Conservation (phyloP, 1,140 invertebrate genomes). For the Steinernema feltiae region DNA sequence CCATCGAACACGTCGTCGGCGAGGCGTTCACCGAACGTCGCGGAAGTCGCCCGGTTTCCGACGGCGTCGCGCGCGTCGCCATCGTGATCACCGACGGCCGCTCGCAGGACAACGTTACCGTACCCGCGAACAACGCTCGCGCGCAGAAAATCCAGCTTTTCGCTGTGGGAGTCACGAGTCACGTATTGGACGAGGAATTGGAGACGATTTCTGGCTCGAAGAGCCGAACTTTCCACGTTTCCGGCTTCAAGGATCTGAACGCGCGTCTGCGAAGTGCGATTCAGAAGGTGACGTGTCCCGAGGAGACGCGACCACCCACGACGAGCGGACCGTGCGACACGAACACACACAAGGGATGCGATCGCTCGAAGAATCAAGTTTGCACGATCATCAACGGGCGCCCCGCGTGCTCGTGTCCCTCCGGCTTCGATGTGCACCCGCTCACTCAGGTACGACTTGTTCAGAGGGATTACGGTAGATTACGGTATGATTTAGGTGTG, state of each 20-base stretch:
- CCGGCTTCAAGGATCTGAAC: slow-evolving; percentile 57
- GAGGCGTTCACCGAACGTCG: slow-evolving; percentile 52
- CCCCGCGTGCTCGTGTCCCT: slow-evolving; percentile 45
- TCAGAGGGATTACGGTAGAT: neutral
- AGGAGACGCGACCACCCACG: slow-evolving; percentile 13
- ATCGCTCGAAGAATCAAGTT: slow-evolving; percentile 50
- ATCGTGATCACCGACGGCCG: slow-evolving; percentile 58
- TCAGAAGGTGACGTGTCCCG: slow-evolving; percentile 54
- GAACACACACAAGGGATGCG: slow-evolving; percentile 51
- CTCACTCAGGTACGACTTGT: slow-evolving; percentile 33
- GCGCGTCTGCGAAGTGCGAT: slow-evolving; percentile 53
- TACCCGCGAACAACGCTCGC: slow-evolving; percentile 50
- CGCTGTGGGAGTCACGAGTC: slow-evolving; percentile 56
- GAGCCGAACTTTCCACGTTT: slow-evolving; percentile 53
- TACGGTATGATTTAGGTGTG: too few species aligned
- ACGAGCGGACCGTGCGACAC: slow-evolving; percentile 42
- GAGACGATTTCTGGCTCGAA: slow-evolving; percentile 54
- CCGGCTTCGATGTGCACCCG: slow-evolving; percentile 48
- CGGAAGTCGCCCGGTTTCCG: slow-evolving; percentile 47
- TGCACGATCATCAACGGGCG: slow-evolving; percentile 41
- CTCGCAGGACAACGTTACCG: slow-evolving; percentile 54
- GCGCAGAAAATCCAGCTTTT: slow-evolving; percentile 49
- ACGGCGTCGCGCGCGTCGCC: slow-evolving; percentile 48
- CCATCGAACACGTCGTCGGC: slow-evolving; percentile 54
- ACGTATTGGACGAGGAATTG: slow-evolving; percentile 53